phyloP scores from a whole-genome alignment of 2,797 vertebrate genomes.

The Phyllotis vaccarum region DNA sequence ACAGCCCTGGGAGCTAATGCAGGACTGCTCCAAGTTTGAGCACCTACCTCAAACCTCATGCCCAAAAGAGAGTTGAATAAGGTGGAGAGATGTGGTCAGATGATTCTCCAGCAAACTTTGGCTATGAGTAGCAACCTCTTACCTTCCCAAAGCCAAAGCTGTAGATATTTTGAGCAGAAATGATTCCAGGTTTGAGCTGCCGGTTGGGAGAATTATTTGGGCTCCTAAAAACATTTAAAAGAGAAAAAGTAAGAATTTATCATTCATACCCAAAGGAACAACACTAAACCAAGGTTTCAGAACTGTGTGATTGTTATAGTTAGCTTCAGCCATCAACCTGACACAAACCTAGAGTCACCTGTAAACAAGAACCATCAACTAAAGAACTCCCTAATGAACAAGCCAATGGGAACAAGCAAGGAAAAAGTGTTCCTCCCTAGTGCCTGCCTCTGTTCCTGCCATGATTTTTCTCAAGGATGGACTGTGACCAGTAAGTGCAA shows the following conservation, averaged over 20 bases:
- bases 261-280: background rate
- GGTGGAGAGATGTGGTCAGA: background rate
- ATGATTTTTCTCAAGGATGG: too few relatives aligned
- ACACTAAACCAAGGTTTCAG: conserved; percentile 25
- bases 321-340: background rate
- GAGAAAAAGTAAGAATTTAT: conserved; percentile 49
- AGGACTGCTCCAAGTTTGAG: background rate
- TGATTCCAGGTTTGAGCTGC: conserved; percentile 80
- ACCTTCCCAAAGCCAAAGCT: conserved; percentile 95
- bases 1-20: background rate
- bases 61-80: background rate
- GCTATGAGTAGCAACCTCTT: conserved; percentile 55
- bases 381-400: background rate
- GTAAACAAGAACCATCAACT: background rate
- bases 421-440: background rate
- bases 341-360: background rate
- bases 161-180: conserved; percentile 84
- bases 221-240: conserved; percentile 81
- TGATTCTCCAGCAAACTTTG: background rate
- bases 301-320: background rate
- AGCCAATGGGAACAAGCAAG: background rate
- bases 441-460: background rate
- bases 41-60: background rate
- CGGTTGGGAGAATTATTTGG: conserved; percentile 77
- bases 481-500: background rate